Evolutionary conservation across 2,113 vertebrate species (phyloP), one percentile per base, ranked within the genome.

Genomic region (Tauraco erythrolophus): DNA sequence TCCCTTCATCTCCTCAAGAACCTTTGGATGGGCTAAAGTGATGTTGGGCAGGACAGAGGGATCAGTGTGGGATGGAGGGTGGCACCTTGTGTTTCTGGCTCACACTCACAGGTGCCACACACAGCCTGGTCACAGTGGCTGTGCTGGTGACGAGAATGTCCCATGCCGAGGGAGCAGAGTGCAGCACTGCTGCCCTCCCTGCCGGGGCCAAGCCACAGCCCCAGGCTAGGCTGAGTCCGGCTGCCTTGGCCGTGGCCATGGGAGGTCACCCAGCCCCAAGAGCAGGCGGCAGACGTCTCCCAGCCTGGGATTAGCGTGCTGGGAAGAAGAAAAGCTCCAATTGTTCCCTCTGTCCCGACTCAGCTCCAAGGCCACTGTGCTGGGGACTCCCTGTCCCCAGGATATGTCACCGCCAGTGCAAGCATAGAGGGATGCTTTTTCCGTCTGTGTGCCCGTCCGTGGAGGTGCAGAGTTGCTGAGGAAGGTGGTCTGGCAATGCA

Each of bases 261-360:
- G 68, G 76, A 79, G n/a, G 76, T 92, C 88, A 69, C 62, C 61
- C 90, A 82, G 69, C 70, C 75, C 41, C 0, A 0, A 53, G 0
- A 53, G 54, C 46, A 0, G 72, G 68, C 2, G 0, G 31, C 87
- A 69, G 91, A 43, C 1, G 2, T 50, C 57, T 94, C 61, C 89
- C 1, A 3, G 24, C 35, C 43, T 9, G 2, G 53, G 14, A 68
- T 92, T 69, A 92, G 50, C 71, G 17, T 23, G n/a, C 4, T 2
- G 35, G 56, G 57, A 89, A n/a, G 72, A 91, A 92, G 61, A 96
- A 96, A 95, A 95, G 87, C 89, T 96, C 56, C 2, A 6, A 87
- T 96, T 97, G 94, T 96, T 96, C 92, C 39, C 33, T 94, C 91
- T 71, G 25, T 62, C 88, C 45, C 8, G 21, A 72, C 86, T 88